Base-by-base conservation (phyloP, 92 coral and sea anemone genomes). In the Palythoa heliodiscus region DNA sequence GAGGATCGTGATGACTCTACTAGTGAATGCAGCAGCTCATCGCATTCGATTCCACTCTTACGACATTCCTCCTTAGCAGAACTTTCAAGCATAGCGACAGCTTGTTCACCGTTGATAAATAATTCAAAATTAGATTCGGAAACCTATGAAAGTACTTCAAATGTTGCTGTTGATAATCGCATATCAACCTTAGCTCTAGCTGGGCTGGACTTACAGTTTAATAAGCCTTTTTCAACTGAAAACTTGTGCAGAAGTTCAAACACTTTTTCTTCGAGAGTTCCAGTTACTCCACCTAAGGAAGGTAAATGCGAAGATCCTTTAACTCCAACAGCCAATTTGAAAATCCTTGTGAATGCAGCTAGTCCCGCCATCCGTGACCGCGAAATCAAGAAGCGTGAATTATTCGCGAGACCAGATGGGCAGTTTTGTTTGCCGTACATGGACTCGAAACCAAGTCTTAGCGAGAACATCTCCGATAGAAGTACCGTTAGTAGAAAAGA, bases 281-380 rank as follows among this genome's bases (percentile, higher is more conserved):
- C 94, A 5, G 89, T 88, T 13, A 96, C 98, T 16, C 98, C 98
- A 25, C 95, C 98, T 48, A 96, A 96, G 78, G 87, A 66, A 0
- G 54, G 76, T 13, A 83, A 74, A 24, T 70, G 76, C 16, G 95
- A 91, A 20, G 98, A 96, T 43, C 99, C 99, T 14, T 87, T 96
- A 7, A 96, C 99, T 71, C 99, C 99, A 15, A 94, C 98, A 17
- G 99, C 99, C 22, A 96, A 96, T 83, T 93, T 96, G 52, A 96
- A 96, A 88, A 94, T 96, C 95, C 91, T 96, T 16, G 98, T 96
- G 70, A 96, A 97, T 78, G 99, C 98, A 48, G 98, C 98, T 29
- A 96, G 99, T 71, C 99, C 99, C 73, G 98, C 98, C 70, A 96
- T 96, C 52, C 91, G 98, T 66, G 99, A 96, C 86, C 92, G 98